Base-by-base conservation (phyloP, 2,797 vertebrate genomes). In the Hippocampus kuda region DNA sequence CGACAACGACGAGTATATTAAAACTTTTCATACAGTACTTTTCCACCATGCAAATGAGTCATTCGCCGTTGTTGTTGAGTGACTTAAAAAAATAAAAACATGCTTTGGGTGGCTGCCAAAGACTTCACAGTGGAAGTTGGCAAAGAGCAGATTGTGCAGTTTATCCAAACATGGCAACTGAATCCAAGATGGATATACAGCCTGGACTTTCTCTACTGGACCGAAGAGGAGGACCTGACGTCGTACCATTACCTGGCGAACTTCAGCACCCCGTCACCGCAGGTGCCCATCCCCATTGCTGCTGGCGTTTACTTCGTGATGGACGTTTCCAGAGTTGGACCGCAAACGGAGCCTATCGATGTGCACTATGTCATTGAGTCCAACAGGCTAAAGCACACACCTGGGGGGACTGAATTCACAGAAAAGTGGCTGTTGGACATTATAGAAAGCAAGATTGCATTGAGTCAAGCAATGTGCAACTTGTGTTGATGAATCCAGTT, bases 41-140 rank as follows among this genome's bases (percentile, higher is more conserved):
- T 12, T 62, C 11, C 60, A 62, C 11, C 22, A 18, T 60, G 27
- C 15, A 30, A 60, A 3, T 18, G 16, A 60, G 56, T 60, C 15
- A 60, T 16, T 60, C 11, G 30, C 11, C 4, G 11, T 56, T 26
- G 11, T 60, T 44, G 53, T 54, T 7, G 22, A 54, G 10, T 24
- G 10, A 49, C 48, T 49, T 51, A 51, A 51, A 18, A 49, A 18
- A 22, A 22, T 20, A 22, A 51, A 18, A 22, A 51, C 13, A 79
- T 91, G n/a, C 20, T 72, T 2, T 95, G 94, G 93, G 72, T 78
- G 7, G 65, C 83, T 1, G 80, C 87, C 38, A 71, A 88, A 68
- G 87, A 93, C 72, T 97, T 96, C 70, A 92, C 92, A 0, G 66
- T 84, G 3, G 87, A 91, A 42, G 71, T 68, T 20, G 93, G 94